Evolutionary conservation across 2,888 invertebrate genomes (phyloP).

Genomic region (Micoletzkya japonica): DNA sequence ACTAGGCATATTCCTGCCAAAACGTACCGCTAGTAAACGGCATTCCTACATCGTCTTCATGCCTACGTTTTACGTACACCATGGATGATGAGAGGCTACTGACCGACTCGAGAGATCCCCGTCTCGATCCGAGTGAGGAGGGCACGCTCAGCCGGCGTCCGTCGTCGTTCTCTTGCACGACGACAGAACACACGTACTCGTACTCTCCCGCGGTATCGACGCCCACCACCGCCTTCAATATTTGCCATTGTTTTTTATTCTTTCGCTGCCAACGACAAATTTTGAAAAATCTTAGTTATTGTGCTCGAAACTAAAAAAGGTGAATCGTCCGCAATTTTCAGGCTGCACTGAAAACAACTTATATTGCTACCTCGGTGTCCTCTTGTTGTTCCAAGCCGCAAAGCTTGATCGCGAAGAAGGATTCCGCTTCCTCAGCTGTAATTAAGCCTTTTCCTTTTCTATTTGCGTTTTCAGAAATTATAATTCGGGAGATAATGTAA

Average conservation of each 20-base stretch:
- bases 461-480: background rate
- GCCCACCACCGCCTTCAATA: constrained; percentile 1
- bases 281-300: background rate
- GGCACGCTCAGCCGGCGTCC: constrained; percentile 15
- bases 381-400: constrained; percentile 6
- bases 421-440: constrained; percentile 1
- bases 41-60: background rate
- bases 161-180: constrained; percentile 16
- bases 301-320: too few relatives aligned
- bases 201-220: constrained; percentile 13
- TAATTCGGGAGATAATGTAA: too few relatives aligned
- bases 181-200: constrained; percentile 15
- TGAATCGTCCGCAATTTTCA: too few relatives aligned
- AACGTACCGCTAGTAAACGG: too few relatives aligned
- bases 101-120: constrained; percentile 22
- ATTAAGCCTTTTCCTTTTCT: too few relatives aligned
- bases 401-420: background rate
- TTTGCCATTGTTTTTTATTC: background rate
- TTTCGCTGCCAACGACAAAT: background rate
- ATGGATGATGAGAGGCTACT: background rate
- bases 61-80: background rate
- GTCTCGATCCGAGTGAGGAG: constrained; percentile 8
- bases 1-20: too few relatives aligned
- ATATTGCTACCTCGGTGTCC: constrained; percentile 7
- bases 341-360: too few relatives aligned